Percentiles rank a stretch among this genome's conserved stretches.
These are phyloP conservation scores for Halichondria panicea DNA, from an alignment of 37 sponge, comb jelly and placozoan genomes.

Conservation along the genomic window DNA sequence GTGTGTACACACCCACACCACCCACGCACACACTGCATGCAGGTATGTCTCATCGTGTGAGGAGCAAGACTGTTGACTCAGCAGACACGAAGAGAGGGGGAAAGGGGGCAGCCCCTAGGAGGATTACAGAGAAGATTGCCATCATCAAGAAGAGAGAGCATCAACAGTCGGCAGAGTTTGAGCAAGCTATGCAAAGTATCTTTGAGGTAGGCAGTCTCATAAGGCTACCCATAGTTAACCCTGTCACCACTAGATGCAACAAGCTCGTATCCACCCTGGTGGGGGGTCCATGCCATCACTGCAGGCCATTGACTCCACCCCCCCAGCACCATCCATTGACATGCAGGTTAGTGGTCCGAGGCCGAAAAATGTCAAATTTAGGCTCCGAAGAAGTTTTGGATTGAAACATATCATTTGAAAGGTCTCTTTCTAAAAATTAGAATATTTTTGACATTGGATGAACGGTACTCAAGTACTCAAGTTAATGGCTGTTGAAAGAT, in stretches of 20 bases:
- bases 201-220: slow-evolving; percentile 42
- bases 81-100: slow-evolving; percentile 63
- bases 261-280: slow-evolving; percentile 51
- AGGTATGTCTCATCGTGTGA: slow-evolving; percentile 33
- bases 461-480: too few species aligned
- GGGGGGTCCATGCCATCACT: slow-evolving; percentile 79
- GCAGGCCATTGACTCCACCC: slow-evolving; percentile 62
- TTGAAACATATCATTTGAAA: too few species aligned
- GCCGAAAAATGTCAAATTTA: too few species aligned
- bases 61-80: slow-evolving; percentile 71
- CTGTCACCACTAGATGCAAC: slow-evolving; percentile 62
- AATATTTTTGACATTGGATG: too few species aligned
- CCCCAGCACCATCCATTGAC: slow-evolving; percentile 34
- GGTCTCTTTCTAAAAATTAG: too few species aligned
- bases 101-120: slow-evolving; percentile 37
- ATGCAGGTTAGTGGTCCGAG: slow-evolving; percentile 47
- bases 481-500: too few species aligned
- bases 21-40: too few species aligned
- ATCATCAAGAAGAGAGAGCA: slow-evolving; percentile 70
- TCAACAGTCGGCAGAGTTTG: slow-evolving; percentile 63
- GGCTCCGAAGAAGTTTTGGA: too few species aligned
- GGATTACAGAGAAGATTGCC: slow-evolving; percentile 79
- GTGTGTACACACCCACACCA: not conserved
- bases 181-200: slow-evolving; percentile 76
- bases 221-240: not conserved